phyloP scores from a whole-genome alignment of 2,888 invertebrate species.

The Stramonita haemastoma region DNA sequence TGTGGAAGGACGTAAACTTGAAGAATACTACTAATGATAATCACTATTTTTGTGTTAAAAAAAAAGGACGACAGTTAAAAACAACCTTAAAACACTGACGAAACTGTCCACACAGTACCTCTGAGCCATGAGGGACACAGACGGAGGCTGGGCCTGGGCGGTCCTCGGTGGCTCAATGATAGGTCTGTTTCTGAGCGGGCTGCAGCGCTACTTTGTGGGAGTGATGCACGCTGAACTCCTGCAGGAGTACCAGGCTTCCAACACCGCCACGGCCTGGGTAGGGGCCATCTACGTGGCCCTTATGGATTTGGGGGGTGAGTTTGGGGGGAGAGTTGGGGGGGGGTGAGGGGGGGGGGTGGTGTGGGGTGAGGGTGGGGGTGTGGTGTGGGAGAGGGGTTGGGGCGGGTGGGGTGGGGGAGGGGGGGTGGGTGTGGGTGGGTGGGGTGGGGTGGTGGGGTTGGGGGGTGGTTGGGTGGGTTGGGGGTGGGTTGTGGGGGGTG shows the following conservation, averaged over 20 bases:
- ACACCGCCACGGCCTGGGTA: conserved; percentile 23
- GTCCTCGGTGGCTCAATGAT: background rate
- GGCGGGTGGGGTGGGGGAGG: background rate
- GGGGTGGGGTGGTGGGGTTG: too few species aligned
- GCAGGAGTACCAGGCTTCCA: background rate
- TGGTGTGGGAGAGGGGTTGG: background rate
- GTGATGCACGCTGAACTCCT: conserved; percentile 23
- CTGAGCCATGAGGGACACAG: background rate
- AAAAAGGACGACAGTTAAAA: too few species aligned
- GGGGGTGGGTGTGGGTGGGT: too few species aligned
- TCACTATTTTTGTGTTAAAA: too few species aligned
- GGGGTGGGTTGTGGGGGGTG: too few species aligned
- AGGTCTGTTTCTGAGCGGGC: background rate
- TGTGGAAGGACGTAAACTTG: too few species aligned
- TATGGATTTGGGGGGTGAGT: background rate
- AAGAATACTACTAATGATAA: too few species aligned
- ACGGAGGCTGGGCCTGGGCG: conserved; percentile 19
- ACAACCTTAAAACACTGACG: too few species aligned
- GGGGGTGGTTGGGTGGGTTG: too few species aligned
- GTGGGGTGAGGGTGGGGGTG: background rate
- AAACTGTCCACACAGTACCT: background rate
- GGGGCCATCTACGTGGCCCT: conserved; percentile 16
- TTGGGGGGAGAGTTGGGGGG: background rate
- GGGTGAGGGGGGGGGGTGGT: background rate
- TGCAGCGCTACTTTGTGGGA: conserved; percentile 16